phyloP scores from a whole-genome alignment of 2,113 vertebrate genomes.

The Pelmatolapia mariae region DNA sequence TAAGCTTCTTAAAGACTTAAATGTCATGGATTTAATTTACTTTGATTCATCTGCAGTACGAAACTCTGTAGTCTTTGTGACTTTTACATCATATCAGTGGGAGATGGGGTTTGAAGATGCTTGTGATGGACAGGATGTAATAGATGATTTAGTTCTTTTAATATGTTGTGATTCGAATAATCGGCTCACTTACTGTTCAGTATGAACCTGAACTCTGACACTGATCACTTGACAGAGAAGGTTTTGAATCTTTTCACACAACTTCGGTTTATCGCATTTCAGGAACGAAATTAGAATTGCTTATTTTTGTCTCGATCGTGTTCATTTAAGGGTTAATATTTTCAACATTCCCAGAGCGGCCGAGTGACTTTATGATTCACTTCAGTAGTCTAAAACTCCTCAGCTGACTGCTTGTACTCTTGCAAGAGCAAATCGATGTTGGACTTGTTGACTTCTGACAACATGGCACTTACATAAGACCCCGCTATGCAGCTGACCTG shows the following conservation, averaged over 20 bases:
- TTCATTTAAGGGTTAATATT: not conserved
- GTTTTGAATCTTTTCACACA: not conserved
- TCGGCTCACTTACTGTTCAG: not conserved
- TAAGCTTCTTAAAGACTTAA: constrained; percentile 64
- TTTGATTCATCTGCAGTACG: not conserved
- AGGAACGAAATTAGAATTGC: not conserved
- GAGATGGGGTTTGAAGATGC: not conserved
- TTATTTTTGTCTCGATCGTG: not conserved
- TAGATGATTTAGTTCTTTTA: not conserved
- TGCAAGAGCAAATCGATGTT: constrained; percentile 44
- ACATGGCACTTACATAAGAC: constrained; percentile 31
- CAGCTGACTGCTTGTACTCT: not conserved
- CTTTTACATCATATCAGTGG: not conserved
- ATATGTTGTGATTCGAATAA: not conserved
- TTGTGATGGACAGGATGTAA: not conserved
- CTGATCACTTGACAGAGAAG: not conserved
- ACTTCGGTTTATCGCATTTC: not conserved
- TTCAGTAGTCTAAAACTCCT: not conserved
- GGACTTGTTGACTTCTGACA: constrained; percentile 36
- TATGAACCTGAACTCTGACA: not conserved
- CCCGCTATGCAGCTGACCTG: constrained; percentile 4
- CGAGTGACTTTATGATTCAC: not conserved
- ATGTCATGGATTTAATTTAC: constrained; percentile 31
- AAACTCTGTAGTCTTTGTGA: not conserved
- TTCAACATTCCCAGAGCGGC: not conserved